Percentiles rank a stretch among this genome's conserved stretches.
Evolutionary conservation across 2,797 vertebrate species (phyloP).

Genomic region (Dermochelys coriacea): DNA sequence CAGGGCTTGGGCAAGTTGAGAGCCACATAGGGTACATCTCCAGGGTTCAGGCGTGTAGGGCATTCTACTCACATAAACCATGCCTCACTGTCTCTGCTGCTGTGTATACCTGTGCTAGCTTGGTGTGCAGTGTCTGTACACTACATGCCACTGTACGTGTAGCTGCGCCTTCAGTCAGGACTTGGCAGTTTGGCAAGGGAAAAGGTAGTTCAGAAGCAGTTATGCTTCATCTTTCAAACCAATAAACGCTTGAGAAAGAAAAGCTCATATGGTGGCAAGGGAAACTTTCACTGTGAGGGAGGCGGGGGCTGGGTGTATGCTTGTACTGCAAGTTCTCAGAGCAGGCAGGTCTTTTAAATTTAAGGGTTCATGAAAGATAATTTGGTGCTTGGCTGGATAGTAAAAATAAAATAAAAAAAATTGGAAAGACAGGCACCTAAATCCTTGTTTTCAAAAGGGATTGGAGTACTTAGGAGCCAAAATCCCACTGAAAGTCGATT

Average conservation of each 20-base stretch:
- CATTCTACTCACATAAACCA: neutral
- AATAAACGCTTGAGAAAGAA: neutral
- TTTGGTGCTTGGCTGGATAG: neutral
- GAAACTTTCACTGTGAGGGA: neutral
- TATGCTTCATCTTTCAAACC: neutral
- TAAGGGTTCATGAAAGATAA: neutral
- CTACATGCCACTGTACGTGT: neutral
- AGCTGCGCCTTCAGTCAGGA: neutral
- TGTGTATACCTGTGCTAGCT: neutral
- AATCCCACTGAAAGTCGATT: neutral
- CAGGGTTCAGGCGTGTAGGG: neutral
- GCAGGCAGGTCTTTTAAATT: neutral
- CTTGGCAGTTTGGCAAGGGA: neutral
- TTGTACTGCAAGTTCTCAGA: neutral
- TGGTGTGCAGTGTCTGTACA: neutral
- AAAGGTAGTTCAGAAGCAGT: neutral
- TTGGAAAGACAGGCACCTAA: neutral
- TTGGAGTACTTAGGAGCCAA: neutral
- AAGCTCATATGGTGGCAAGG: neutral
- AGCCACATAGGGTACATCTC: neutral
- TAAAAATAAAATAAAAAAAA: neutral
- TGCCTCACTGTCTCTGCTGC: neutral
- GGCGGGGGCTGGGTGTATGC: neutral
- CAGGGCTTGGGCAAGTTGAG: neutral
- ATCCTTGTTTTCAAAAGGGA: neutral